Percentiles rank a stretch among this genome's conserved stretches.
These are phyloP conservation scores for Pyrrhia umbra DNA, from an alignment of 2,888 invertebrate species.

Conservation along the genomic window DNA sequence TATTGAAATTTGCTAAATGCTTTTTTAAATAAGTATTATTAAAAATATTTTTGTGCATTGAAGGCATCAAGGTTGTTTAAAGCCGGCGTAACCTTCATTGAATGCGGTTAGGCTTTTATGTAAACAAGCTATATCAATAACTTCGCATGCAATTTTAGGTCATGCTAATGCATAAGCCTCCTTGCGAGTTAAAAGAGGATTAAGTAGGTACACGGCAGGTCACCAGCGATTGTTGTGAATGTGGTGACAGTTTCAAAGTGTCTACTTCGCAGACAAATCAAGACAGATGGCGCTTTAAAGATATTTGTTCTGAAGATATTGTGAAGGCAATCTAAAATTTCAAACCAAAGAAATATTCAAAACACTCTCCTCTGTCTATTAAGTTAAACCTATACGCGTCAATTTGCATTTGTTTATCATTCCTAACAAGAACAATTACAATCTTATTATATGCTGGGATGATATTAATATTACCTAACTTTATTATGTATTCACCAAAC, in stretches of 20 bases:
- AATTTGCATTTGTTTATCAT: not conserved
- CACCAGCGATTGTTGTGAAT: too few relatives aligned
- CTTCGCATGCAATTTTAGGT: constrained; percentile 36
- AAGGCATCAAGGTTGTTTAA: constrained; percentile 27
- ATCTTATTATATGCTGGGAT: constrained; percentile 21
- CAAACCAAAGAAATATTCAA: not conserved
- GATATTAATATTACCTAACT: constrained; percentile 48
- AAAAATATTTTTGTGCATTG: constrained; percentile 5
- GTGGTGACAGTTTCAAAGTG: constrained; percentile 3
- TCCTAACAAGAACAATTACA: constrained; percentile 3
- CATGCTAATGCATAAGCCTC: constrained; percentile 13
- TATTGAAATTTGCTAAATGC: constrained; percentile 5
- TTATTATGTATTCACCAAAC: constrained; percentile 71
- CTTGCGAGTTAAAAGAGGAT: constrained; percentile 3
- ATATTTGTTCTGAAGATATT: too few relatives aligned
- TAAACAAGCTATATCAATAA: constrained; percentile 20
- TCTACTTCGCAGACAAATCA: not conserved
- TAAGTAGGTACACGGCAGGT: constrained; percentile 8
- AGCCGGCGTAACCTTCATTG: constrained; percentile 1
- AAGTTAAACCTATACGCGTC: too few relatives aligned
- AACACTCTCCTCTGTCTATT: too few relatives aligned
- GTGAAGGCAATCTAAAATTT: not conserved
- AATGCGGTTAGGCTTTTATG: not conserved
- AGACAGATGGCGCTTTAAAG: constrained; percentile 32
- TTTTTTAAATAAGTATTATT: constrained; percentile 5